Evolutionary conservation across 2,113 vertebrate species (phyloP).

Genomic region (Murina feae): DNA sequence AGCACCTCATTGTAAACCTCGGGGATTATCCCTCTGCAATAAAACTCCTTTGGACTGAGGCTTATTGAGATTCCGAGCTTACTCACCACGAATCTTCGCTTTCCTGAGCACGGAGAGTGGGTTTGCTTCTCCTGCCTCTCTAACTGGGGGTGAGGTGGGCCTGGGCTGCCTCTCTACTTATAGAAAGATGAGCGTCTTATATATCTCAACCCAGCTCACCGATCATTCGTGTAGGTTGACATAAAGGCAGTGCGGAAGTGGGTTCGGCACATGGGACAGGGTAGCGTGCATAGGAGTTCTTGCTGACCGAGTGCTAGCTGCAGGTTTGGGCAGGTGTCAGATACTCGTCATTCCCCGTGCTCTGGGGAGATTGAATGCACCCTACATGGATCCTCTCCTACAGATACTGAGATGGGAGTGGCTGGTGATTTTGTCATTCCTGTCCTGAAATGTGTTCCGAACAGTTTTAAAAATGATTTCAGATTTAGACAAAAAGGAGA

Average conservation of each 20-base stretch:
- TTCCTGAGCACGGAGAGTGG: not conserved
- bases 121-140: not conserved
- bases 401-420: not conserved
- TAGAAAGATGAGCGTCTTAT: not conserved
- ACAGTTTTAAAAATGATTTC: not conserved
- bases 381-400: not conserved
- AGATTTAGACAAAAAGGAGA: not conserved
- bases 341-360: not conserved
- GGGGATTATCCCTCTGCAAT: conserved; percentile 40
- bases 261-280: not conserved
- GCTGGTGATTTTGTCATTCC: not conserved
- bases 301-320: not conserved
- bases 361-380: not conserved
- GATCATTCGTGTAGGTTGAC: not conserved
- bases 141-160: not conserved
- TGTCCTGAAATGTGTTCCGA: not conserved
- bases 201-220: not conserved
- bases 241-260: not conserved
- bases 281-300: not conserved
- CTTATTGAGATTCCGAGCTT: conserved; percentile 51
- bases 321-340: conserved; percentile 23
- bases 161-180: not conserved
- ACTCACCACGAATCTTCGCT: not conserved
- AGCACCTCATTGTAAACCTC: conserved; percentile 63
- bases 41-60: conserved; percentile 47